These are phyloP conservation scores for Rhadina sibilatrix DNA, from an alignment of 2,113 vertebrate genomes.

Conservation along the genomic window DNA sequence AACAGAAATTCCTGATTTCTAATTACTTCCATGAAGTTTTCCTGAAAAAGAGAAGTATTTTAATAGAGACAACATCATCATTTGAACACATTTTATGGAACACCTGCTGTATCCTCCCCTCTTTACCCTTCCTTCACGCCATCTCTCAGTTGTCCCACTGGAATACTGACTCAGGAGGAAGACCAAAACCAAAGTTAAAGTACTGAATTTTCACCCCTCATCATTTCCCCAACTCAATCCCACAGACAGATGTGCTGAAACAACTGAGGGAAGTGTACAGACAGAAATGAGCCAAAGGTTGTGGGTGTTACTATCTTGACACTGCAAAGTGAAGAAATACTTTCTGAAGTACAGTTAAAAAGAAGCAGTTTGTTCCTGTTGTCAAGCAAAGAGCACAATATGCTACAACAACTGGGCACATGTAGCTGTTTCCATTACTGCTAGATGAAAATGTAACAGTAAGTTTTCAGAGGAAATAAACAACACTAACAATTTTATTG, in stretches of 20 bases:
- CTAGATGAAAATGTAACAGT: background rate
- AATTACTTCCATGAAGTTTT: conserved; percentile 95
- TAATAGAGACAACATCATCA: background rate
- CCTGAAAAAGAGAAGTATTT: conserved; percentile 74
- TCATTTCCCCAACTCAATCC: background rate
- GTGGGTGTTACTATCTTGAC: background rate
- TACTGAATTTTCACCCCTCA: background rate
- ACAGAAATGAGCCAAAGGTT: background rate
- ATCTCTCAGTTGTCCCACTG: background rate
- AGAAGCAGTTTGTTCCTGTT: background rate
- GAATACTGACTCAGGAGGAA: background rate
- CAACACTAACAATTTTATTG: background rate
- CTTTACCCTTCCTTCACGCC: background rate
- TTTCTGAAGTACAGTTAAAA: background rate
- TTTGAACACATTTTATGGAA: background rate
- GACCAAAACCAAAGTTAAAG: background rate
- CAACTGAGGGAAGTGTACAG: background rate
- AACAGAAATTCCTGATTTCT: conserved; percentile 95
- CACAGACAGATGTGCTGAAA: background rate
- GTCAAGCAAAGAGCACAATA: background rate
- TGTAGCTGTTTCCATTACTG: background rate
- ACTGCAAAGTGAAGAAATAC: background rate
- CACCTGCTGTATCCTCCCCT: background rate
- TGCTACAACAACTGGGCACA: background rate
- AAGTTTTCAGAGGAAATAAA: conserved; percentile 4